Evolutionary conservation across 2,113 vertebrate genomes (phyloP).

Genomic region (Oryzias curvinotus): DNA sequence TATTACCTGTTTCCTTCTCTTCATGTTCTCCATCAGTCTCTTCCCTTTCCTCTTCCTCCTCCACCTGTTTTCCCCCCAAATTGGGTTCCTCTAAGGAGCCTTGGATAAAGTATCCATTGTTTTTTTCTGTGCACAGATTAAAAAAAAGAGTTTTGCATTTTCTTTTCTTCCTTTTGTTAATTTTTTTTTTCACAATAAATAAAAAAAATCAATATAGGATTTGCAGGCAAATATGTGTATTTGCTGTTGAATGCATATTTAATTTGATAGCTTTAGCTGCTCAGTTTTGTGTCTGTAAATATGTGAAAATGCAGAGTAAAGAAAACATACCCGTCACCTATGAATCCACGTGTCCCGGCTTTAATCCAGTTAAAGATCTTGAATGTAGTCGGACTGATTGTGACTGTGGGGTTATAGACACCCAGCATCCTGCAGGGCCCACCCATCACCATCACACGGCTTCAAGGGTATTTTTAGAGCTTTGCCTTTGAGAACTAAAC

Average conservation of each 20-base stretch:
- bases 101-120: constrained; percentile 37
- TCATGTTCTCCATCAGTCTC: background rate
- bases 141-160: too few species aligned
- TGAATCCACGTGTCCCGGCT: constrained; percentile 28
- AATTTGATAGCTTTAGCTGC: too few species aligned
- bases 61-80: background rate
- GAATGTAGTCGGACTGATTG: constrained; percentile 34
- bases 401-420: constrained; percentile 53
- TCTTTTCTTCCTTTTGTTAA: too few species aligned
- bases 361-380: constrained; percentile 15
- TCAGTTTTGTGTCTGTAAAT: too few species aligned
- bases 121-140: too few species aligned
- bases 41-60: constrained; percentile 8
- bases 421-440: constrained; percentile 70
- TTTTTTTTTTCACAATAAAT: too few species aligned
- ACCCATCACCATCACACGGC: constrained; percentile 69
- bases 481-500: constrained; percentile 35
- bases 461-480: constrained; percentile 64
- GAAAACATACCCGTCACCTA: constrained; percentile 2
- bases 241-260: too few species aligned
- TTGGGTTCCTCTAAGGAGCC: constrained; percentile 4
- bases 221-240: too few species aligned
- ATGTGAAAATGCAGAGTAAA: too few species aligned
- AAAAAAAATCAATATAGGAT: too few species aligned
- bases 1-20: constrained; percentile 14